Evolutionary conservation across 2,113 vertebrate genomes (phyloP), one percentile per base, ranked within the genome.

Genomic region (Vimba vimba): DNA sequence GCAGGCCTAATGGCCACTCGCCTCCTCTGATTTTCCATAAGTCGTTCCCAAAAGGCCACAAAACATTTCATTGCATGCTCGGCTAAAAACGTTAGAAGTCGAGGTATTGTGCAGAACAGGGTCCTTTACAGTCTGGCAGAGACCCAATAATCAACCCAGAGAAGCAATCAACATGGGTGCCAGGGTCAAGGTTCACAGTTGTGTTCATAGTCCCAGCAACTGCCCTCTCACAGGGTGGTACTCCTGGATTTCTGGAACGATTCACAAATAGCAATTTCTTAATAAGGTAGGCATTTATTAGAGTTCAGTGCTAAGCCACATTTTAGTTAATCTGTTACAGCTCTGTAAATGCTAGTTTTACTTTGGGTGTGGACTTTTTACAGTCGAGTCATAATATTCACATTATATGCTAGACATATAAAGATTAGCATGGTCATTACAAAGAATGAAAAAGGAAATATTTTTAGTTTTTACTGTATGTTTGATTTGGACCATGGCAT

Each of bases 381-480:
- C 57, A 84, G 79, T 83, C 66, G 2, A 59, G 84, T 62, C 73
- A 80, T 86, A 89, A 86, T 87, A 84, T 80, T 90, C 57, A 33
- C 85, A 87, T 86, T 88, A 88, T 71, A 86, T 80, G 87, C 82
- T 82, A 88, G 85, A 88, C 83, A 77, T 74, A 88, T 90, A 90
- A 90, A 90, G 57, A 88, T 85, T 85, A 83, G 59, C 60, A 60
- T 57, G 55, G 64, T 78, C 66, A 83, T 87, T 88, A 86, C 2
- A 64, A 50, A 77, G 23, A 76, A 66, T 83, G 59, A 83, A 83
- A 83, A 17, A 82, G 33, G 75, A 85, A 86, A 87, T 85, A 85
- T 85, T 52, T 87, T 52, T 77, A 64, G 82, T 52, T 79, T 82
- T 52, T 82, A 71, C 33, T 62, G n/a, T 52, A 66, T 71, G 76